These are phyloP conservation scores for Pan troglodytes DNA, from an alignment of 2,113 vertebrate genomes.

Conservation along the genomic window NHGRI_mPanTro3-v2.1_pri NC_072402.2:107169001-107169500, in stretches of 20 bases:
- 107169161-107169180: constrained; percentile 14
- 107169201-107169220: background rate
- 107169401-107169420: constrained; percentile 20
- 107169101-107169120: constrained; percentile 17
- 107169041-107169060: background rate
- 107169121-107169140: background rate
- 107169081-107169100: background rate
- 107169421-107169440: background rate
- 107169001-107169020: constrained; percentile 27
- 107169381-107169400: constrained; percentile 27
- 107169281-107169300: background rate
- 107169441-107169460: constrained; percentile 41
- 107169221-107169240: constrained; percentile 1
- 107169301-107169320: background rate
- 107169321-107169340: background rate
- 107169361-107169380: constrained; percentile 55
- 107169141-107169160: background rate
- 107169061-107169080: background rate
- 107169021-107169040: background rate
- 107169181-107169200: background rate
- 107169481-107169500: constrained; percentile 3
- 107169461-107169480: constrained; percentile 19
- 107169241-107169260: background rate
- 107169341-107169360: constrained; percentile 56
- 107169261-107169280: background rate